A percentile compares a stretch with the other conserved stretches of the same genome.
Evolutionary conservation across 2,888 invertebrate species (phyloP).

Genomic region (Sussaba pulchella): DNA sequence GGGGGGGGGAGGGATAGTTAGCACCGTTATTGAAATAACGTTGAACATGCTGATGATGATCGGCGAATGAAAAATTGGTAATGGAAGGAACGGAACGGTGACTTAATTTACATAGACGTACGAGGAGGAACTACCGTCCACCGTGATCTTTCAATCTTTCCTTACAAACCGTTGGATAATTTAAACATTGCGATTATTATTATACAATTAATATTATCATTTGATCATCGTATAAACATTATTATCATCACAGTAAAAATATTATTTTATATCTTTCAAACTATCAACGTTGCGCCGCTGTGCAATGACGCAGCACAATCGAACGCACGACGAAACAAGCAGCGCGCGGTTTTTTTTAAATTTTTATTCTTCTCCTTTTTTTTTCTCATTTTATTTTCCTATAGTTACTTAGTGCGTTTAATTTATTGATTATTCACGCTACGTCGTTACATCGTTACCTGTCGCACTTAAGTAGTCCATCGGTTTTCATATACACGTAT

Average conservation of each 20-base stretch:
- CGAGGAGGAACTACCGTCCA: slow-evolving; percentile 63
- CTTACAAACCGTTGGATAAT: slow-evolving; percentile 77
- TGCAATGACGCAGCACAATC: slow-evolving; percentile 66
- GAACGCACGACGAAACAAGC: slow-evolving; percentile 59
- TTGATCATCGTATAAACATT: slow-evolving; percentile 84
- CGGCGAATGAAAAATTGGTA: slow-evolving; percentile 56
- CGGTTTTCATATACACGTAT: slow-evolving; percentile 78
- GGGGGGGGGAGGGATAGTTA: slow-evolving; percentile 63
- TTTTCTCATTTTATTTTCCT: slow-evolving; percentile 56
- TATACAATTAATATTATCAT: slow-evolving; percentile 80
- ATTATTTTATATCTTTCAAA: slow-evolving; percentile 68
- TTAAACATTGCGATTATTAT: slow-evolving; percentile 79
- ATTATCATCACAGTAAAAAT: slow-evolving; percentile 84
- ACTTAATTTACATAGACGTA: slow-evolving; percentile 63
- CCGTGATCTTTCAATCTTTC: slow-evolving; percentile 66
- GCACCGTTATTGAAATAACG: slow-evolving; percentile 65
- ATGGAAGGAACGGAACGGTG: slow-evolving; percentile 70
- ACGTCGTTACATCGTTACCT: slow-evolving; percentile 59
- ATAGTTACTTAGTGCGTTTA: slow-evolving; percentile 59
- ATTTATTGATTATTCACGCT: slow-evolving; percentile 60
- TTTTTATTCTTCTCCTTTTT: slow-evolving; percentile 63
- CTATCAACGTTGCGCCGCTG: slow-evolving; percentile 75
- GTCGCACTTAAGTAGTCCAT: slow-evolving; percentile 79
- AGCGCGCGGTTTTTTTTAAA: slow-evolving; percentile 62
- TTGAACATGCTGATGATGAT: slow-evolving; percentile 62